Evolutionary conservation across 1,140 invertebrate genomes (phyloP).

Genomic region (Ganaspis sp.): DNA sequence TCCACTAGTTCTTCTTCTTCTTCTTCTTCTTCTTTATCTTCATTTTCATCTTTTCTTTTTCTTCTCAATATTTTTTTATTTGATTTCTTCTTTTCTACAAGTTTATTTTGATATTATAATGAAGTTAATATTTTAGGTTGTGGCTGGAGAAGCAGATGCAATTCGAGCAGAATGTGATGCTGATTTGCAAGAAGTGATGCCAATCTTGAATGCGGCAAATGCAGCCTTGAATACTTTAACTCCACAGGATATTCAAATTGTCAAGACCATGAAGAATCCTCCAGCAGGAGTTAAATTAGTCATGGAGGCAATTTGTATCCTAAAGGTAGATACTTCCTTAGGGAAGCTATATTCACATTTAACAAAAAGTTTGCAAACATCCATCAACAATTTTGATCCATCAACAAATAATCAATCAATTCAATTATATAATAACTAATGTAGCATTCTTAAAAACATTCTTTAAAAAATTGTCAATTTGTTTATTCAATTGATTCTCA

Average conservation of each 20-base stretch:
- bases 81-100: no score
- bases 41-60: neutral
- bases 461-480: no score
- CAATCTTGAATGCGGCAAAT: conserved; percentile 92
- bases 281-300: conserved; percentile 94
- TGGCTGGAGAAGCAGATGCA: conserved; percentile 81
- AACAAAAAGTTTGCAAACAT: no score
- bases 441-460: no score
- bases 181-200: conserved; percentile 94
- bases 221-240: conserved; percentile 94
- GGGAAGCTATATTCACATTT: no score
- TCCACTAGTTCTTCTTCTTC: no score
- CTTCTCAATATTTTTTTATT: no score
- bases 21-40: no score
- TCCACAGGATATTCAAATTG: conserved; percentile 93
- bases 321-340: conserved; percentile 81
- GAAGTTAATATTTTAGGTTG: conserved; percentile 53
- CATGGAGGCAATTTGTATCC: conserved; percentile 97
- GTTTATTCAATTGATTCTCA: no score
- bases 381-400: no score
- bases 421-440: no score
- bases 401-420: no score
- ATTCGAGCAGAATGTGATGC: conserved; percentile 97
- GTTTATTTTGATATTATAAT: neutral
- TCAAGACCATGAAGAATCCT: conserved; percentile 98